phyloP scores from a whole-genome alignment of 2,113 vertebrate genomes.

The Cynoglossus semilaevis region DNA sequence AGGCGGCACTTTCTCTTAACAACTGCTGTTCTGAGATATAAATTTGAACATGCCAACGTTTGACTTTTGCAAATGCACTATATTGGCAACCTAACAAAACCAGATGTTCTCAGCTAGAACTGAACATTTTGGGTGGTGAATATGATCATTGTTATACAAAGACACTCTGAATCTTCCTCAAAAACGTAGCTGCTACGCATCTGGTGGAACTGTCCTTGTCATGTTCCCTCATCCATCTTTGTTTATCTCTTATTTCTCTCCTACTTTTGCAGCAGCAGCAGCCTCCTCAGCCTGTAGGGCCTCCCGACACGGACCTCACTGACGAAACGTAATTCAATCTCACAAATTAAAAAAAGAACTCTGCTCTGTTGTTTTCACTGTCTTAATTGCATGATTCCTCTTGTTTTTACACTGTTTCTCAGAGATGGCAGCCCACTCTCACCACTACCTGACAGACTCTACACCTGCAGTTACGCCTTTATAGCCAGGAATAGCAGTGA shows the following conservation, averaged over 20 bases:
- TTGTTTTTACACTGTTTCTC: not conserved
- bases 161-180: too few species aligned
- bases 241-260: slow-evolving; percentile 1
- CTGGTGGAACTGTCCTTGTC: not conserved
- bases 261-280: slow-evolving; percentile 32
- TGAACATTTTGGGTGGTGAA: too few species aligned
- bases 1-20: too few species aligned
- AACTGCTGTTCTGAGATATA: too few species aligned
- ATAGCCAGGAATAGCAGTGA: slow-evolving; percentile 87
- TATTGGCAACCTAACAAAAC: too few species aligned
- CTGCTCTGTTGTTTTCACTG: not conserved
- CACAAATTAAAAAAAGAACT: not conserved
- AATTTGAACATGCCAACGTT: too few species aligned
- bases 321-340: slow-evolving; percentile 55
- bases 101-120: too few species aligned
- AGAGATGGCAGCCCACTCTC: slow-evolving; percentile 46
- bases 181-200: too few species aligned
- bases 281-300: slow-evolving; percentile 1
- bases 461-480: slow-evolving; percentile 84
- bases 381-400: not conserved
- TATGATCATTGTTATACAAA: too few species aligned
- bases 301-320: not conserved
- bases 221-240: not conserved
- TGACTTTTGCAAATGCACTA: too few species aligned
- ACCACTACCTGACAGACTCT: slow-evolving; percentile 59